Evolutionary conservation across 2,888 invertebrate genomes (phyloP), one percentile per base, ranked within the genome.

Genomic region (Phortica magna): DNA sequence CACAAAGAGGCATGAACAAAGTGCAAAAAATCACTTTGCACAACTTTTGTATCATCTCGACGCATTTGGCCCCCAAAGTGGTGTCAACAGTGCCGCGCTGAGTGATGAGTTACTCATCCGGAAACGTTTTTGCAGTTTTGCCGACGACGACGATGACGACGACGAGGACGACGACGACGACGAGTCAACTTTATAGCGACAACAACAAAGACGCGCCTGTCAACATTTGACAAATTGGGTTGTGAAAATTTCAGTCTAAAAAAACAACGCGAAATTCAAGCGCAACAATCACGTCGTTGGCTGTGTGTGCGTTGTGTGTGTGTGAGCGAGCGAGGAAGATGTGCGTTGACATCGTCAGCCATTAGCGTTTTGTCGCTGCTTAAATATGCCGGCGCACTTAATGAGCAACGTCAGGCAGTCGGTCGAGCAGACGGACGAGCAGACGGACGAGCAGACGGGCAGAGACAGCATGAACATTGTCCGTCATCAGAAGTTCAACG

Each of bases 41-140:
- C 88, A 88, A 85, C 87, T 89, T 88, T 86, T 83, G 89, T 82
- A 86, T 84, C 88, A 77, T 81, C 80, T 89, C 88, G 85, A 80
- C 80, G 76, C 72, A 78, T n/a, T 77, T 86, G 88, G 82, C 86
- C 87, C 87, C 88, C 89, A 87, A 88, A 88, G 89, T 85, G 89
- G 84, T 89, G 88, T 87, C 89, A 89, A 88, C 87, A 89, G 84
- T 81, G 83, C 81, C 41, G 64, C 79, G 79, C 82, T 87, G 88
- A 89, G 88, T 89, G 87, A 87, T 87, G 87, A 85, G 82, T 87
- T 87, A 80, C 83, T 87, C 88, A 88, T 87, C 88, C 86, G 89
- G 86, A 86, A 86, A 86, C 88, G 85, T 82, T 89, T 89, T 88
- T 87, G 81, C 83, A 82, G 79, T 85, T 85, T 73, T 17, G 39